Evolutionary conservation across 2,797 vertebrate genomes (phyloP).

Genomic region (Gambelia wislizenii): DNA sequence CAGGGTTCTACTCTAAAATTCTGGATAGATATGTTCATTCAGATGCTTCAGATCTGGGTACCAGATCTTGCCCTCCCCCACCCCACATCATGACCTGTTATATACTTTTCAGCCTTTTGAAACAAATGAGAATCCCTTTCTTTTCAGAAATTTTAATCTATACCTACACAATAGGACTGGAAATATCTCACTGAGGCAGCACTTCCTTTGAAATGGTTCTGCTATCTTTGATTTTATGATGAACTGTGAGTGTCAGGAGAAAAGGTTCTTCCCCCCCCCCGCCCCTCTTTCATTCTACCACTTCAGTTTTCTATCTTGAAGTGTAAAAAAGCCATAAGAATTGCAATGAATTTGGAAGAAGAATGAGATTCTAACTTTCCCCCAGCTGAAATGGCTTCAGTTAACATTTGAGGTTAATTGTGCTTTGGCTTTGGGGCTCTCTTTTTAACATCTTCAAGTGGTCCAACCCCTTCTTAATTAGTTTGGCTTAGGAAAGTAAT

Average conservation of each 20-base stretch:
- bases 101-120: neutral
- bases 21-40: neutral
- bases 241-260: constrained; percentile 25
- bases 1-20: neutral
- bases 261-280: neutral
- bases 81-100: neutral
- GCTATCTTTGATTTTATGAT: constrained; percentile 40
- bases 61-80: neutral
- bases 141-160: neutral
- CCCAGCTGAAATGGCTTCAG: constrained; percentile 1
- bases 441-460: constrained; percentile 36
- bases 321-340: neutral
- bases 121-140: neutral
- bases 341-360: constrained; percentile 6
- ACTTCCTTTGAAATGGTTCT: neutral
- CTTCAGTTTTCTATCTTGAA: constrained; percentile 40
- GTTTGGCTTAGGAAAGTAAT: constrained; percentile 52
- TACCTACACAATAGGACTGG: constrained; percentile 7
- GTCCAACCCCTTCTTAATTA: constrained; percentile 17
- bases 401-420: constrained; percentile 53
- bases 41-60: neutral
- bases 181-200: neutral
- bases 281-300: constrained; percentile 14
- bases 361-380: constrained; percentile 31
- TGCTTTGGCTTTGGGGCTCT: constrained; percentile 13